phyloP scores from a whole-genome alignment of 1,140 invertebrate species.

The Ridgeia piscesae region DNA sequence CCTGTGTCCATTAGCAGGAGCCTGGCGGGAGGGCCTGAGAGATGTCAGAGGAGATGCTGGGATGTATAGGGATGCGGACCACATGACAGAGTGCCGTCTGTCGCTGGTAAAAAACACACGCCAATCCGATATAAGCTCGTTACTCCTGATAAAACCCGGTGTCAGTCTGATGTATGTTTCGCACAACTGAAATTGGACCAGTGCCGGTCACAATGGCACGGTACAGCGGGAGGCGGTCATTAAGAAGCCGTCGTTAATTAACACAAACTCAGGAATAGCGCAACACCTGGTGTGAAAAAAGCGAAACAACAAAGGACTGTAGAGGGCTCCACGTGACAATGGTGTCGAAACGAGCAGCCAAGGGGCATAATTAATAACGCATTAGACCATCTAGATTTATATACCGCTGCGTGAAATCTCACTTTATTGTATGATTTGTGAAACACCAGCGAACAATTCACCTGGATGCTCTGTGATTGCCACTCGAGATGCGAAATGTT shows the following conservation, averaged over 20 bases:
- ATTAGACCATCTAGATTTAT: neutral
- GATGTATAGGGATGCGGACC: neutral
- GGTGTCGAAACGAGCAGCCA: neutral
- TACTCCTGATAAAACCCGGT: neutral
- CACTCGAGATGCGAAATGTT: neutral
- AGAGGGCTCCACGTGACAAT: neutral
- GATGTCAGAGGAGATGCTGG: neutral
- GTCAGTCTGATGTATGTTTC: neutral
- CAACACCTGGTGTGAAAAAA: conserved; percentile 5
- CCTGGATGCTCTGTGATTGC: neutral
- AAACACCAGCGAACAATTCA: neutral
- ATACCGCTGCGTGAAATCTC: neutral
- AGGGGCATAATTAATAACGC: neutral
- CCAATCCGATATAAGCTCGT: neutral
- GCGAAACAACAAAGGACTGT: neutral
- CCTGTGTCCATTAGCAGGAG: neutral
- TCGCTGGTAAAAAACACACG: neutral
- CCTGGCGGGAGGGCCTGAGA: no score
- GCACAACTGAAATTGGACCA: neutral
- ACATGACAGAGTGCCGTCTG: neutral
- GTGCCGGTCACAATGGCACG: neutral
- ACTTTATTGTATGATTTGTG: neutral
- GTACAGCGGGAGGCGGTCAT: neutral
- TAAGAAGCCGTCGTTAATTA: neutral
- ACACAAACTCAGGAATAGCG: neutral